Evolutionary conservation across 2,113 vertebrate species (phyloP).

Genomic region (Vidua chalybeata): DNA sequence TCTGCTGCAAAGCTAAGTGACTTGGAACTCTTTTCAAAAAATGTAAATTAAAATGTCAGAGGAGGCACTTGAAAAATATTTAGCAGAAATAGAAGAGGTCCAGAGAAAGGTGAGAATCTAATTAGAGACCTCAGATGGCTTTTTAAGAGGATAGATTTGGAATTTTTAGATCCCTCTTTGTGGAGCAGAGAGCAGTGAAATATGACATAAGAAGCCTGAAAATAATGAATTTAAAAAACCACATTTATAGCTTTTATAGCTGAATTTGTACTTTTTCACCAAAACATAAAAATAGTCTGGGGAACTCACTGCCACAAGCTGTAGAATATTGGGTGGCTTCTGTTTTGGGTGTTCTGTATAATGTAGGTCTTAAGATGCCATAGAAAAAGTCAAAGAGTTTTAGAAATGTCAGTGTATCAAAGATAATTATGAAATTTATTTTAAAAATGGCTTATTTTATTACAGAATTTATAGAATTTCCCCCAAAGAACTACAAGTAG

Average conservation of each 20-base stretch:
- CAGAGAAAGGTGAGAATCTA: background rate
- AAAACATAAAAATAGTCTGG: background rate
- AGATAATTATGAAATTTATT: background rate
- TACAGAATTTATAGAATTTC: background rate
- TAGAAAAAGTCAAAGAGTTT: background rate
- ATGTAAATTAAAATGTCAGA: constrained; percentile 8
- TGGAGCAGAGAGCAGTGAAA: background rate
- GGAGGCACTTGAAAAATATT: constrained; percentile 16
- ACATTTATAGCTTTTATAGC: background rate
- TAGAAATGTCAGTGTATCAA: background rate
- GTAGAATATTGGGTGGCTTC: background rate
- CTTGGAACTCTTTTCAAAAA: background rate
- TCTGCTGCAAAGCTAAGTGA: constrained; percentile 10
- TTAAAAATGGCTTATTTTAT: background rate
- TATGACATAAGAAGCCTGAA: background rate
- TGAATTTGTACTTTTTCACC: background rate
- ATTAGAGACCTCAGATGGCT: background rate
- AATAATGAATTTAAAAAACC: background rate
- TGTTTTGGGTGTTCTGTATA: background rate
- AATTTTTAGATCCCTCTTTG: background rate
- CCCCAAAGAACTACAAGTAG: background rate
- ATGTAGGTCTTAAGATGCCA: background rate
- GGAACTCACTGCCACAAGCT: background rate
- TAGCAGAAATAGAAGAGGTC: constrained; percentile 5
- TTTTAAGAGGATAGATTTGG: background rate